phyloP scores from a whole-genome alignment of 2,888 invertebrate genomes.

The Hybos culiciformis region DNA sequence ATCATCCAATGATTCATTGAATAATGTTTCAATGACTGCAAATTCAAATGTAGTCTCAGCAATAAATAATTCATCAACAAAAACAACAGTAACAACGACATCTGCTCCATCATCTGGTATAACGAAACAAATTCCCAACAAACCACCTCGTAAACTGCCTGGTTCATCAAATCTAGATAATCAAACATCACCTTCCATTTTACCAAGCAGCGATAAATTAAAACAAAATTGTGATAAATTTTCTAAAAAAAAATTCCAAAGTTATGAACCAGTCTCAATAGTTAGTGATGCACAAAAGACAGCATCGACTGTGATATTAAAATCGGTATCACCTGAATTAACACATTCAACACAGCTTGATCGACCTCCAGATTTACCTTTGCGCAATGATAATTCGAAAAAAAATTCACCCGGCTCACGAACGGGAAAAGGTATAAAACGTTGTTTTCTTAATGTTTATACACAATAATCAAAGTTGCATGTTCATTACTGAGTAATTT shows the following conservation, averaged over 20 bases:
- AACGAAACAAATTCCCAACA: constrained; percentile 30
- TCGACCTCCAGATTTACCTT: constrained; percentile 25
- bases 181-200: constrained; percentile 13
- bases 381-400: constrained; percentile 25
- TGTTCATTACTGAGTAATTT: too few species aligned
- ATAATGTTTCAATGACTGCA: constrained; percentile 24
- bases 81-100: constrained; percentile 7
- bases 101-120: constrained; percentile 12
- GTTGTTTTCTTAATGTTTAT: too few species aligned
- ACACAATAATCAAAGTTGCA: too few species aligned
- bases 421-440: too few species aligned
- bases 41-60: constrained; percentile 16
- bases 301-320: constrained; percentile 28
- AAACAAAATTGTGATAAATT: constrained; percentile 24
- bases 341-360: constrained; percentile 3
- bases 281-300: constrained; percentile 28
- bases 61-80: constrained; percentile 2
- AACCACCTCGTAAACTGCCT: constrained; percentile 32
- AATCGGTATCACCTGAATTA: constrained; percentile 25
- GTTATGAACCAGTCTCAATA: constrained; percentile 33
- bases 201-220: too few species aligned
- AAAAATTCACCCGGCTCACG: too few species aligned
- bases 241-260: constrained; percentile 30
- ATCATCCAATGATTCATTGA: constrained; percentile 31
- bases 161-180: constrained; percentile 3